Evolutionary conservation across 2,888 invertebrate species (phyloP).

Genomic region (Drosophila fungiperda): DNA sequence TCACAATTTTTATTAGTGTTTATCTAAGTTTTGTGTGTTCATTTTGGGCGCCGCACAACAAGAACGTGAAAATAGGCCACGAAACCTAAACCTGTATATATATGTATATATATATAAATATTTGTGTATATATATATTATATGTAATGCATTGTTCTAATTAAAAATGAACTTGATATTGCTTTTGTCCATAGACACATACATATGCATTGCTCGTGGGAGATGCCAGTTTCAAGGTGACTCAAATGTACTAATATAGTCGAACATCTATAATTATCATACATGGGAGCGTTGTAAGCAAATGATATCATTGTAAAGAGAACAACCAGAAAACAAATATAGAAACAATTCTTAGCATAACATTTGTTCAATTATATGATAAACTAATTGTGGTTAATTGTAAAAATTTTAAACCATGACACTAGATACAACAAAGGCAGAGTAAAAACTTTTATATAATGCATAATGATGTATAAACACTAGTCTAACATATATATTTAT

Average conservation of each 20-base stretch:
- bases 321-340: background rate
- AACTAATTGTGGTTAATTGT: background rate
- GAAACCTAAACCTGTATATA: conserved; percentile 4
- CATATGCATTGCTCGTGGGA: conserved; percentile 8
- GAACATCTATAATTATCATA: conserved; percentile 21
- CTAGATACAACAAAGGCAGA: background rate
- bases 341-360: background rate
- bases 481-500: background rate
- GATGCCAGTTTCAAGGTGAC: conserved; percentile 53
- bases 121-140: background rate
- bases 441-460: background rate
- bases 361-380: background rate
- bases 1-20: conserved; percentile 65
- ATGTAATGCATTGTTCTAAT: conserved; percentile 37
- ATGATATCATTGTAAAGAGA: conserved; percentile 41
- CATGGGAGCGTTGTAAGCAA: conserved; percentile 3
- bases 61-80: conserved; percentile 24
- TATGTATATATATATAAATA: background rate
- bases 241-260: conserved; percentile 7
- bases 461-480: background rate
- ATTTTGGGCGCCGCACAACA: conserved; percentile 63
- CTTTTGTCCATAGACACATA: background rate
- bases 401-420: background rate
- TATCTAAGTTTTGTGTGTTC: conserved; percentile 68
- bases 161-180: conserved; percentile 62